phyloP scores from a whole-genome alignment of 2,888 invertebrate genomes.

The Epirrita christyi region DNA sequence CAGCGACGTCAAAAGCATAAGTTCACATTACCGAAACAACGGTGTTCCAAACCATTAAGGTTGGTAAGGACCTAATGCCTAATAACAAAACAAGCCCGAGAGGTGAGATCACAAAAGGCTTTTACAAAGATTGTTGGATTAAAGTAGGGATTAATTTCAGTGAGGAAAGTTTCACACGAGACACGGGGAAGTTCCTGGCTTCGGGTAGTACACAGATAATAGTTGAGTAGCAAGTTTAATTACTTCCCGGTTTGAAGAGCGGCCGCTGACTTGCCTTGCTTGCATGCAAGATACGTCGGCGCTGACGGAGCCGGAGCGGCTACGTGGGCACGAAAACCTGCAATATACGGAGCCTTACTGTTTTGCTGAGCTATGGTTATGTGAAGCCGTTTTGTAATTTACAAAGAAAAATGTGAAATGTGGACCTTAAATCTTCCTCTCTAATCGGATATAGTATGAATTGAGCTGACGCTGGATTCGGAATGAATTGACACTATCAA shows the following conservation, averaged over 20 bases:
- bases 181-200: conserved; percentile 70
- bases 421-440: too few relatives aligned
- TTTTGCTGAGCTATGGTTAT: conserved; percentile 1
- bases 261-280: conserved; percentile 42
- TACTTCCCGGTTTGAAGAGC: conserved; percentile 68
- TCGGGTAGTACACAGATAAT: conserved; percentile 69
- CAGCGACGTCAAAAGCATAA: conserved; percentile 33
- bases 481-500: too few relatives aligned
- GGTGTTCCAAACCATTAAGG: conserved; percentile 17
- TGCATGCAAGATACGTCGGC: conserved; percentile 35
- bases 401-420: neutral
- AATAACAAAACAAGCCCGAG: conserved; percentile 36
- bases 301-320: neutral
- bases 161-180: conserved; percentile 67
- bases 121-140: conserved; percentile 61
- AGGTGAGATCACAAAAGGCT: conserved; percentile 51
- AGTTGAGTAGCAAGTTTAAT: conserved; percentile 80
- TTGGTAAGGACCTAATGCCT: conserved; percentile 28
- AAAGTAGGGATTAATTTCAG: conserved; percentile 68
- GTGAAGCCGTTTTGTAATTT: too few relatives aligned
- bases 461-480: too few relatives aligned
- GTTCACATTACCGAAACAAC: conserved; percentile 27
- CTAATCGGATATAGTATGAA: too few relatives aligned
- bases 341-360: conserved; percentile 12
- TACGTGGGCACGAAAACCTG: neutral